Evolutionary conservation across 2,113 vertebrate species (phyloP).

Genomic region (Callithrix jacchus): DNA sequence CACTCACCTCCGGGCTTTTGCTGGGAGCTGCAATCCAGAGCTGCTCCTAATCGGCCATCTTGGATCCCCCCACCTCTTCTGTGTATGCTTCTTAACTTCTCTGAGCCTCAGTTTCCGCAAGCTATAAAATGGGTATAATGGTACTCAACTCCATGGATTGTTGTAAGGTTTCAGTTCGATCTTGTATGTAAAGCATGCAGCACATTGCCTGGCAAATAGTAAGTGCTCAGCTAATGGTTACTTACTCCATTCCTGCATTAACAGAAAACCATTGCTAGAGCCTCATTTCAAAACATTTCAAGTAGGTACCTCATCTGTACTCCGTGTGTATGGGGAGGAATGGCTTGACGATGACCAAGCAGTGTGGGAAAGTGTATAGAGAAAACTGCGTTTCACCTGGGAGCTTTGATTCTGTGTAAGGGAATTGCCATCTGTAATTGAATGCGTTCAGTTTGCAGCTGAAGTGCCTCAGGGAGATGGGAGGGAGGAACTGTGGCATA

Average conservation of each 20-base stretch:
- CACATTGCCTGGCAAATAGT: not conserved
- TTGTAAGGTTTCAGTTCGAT: not conserved
- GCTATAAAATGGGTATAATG: not conserved
- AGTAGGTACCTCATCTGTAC: accelerated
- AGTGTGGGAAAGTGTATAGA: not conserved
- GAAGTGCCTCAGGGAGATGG: not conserved
- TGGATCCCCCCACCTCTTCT: too few relatives aligned
- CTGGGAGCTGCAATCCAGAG: too few relatives aligned
- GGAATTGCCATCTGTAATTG: not conserved
- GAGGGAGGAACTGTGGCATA: not conserved
- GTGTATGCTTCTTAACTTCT: not conserved
- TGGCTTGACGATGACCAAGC: not conserved
- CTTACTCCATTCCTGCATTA: not conserved
- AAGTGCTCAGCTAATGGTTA: not conserved
- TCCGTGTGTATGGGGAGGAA: not conserved
- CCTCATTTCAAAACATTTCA: not conserved
- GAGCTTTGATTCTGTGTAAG: not conserved
- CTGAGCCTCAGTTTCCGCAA: not conserved
- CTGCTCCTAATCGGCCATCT: too few relatives aligned
- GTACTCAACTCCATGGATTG: not conserved
- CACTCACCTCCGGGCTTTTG: too few relatives aligned
- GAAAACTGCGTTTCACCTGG: not conserved
- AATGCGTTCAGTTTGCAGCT: not conserved
- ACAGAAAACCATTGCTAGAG: not conserved
- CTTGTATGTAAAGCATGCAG: not conserved